A percentile compares a stretch with the other conserved stretches of the same genome.
These are phyloP conservation scores for Bradynema listronoti DNA, from an alignment of 1,140 invertebrate species.

Conservation along the genomic window DNA sequence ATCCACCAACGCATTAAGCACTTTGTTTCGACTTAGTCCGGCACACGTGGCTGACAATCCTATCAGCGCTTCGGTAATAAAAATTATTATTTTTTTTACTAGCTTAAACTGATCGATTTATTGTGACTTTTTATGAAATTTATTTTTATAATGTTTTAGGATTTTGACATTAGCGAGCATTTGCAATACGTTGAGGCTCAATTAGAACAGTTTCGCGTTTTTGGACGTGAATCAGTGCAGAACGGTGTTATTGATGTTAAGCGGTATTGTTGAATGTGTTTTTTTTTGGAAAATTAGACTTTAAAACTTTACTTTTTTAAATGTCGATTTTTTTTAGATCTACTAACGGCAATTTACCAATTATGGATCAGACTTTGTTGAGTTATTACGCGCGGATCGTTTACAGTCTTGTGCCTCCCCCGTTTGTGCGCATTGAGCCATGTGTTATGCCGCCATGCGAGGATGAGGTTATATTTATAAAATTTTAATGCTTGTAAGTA, in stretches of 20 bases:
- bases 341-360: neutral
- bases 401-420: constrained; percentile 11
- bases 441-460: constrained; percentile 17
- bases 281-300: neutral
- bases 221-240: constrained; percentile 11
- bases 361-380: neutral
- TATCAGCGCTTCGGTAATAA: neutral
- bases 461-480: constrained; percentile 9
- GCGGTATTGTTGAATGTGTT: neutral
- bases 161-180: constrained; percentile 9
- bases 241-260: constrained; percentile 13
- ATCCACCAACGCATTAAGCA: neutral
- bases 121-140: no score
- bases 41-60: constrained; percentile 8
- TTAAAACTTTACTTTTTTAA: neutral
- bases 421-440: constrained; percentile 21
- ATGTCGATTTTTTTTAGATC: constrained; percentile 4
- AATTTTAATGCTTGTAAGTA: neutral
- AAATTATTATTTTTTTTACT: neutral
- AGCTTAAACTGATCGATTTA: neutral
- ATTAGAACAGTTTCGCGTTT: constrained; percentile 10
- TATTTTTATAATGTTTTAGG: constrained; percentile 12
- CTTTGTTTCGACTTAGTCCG: constrained; percentile 12
- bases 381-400: neutral
- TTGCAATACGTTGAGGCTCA: constrained; percentile 10